Evolutionary conservation across 2,888 invertebrate genomes (phyloP).

Genomic region (Aphidius colemani): DNA sequence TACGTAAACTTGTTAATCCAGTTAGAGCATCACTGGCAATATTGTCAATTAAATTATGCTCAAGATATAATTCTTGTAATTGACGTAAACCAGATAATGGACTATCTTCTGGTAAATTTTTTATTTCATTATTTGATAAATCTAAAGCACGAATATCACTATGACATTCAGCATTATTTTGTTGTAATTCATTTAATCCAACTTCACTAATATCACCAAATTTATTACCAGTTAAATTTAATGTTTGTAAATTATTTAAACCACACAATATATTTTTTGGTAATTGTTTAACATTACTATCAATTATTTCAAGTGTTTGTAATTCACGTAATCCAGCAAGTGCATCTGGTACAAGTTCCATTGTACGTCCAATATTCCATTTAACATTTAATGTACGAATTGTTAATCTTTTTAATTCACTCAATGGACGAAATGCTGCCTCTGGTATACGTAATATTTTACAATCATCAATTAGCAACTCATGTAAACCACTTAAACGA

Average conservation of each 20-base stretch:
- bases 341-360: constrained; percentile 74
- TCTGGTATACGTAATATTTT: constrained; percentile 78
- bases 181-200: constrained; percentile 65
- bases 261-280: constrained; percentile 82
- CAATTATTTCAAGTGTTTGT: constrained; percentile 77
- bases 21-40: constrained; percentile 79
- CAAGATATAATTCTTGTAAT: constrained; percentile 78
- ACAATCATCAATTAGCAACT: constrained; percentile 77
- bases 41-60: constrained; percentile 82
- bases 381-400: constrained; percentile 80
- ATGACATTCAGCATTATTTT: constrained; percentile 62
- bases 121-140: constrained; percentile 80
- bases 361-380: constrained; percentile 75
- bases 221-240: constrained; percentile 85
- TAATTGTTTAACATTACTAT: constrained; percentile 81
- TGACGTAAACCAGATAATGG: constrained; percentile 77
- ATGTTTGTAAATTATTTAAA: constrained; percentile 76
- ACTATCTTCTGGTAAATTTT: constrained; percentile 73
- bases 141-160: constrained; percentile 78
- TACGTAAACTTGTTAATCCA: constrained; percentile 77
- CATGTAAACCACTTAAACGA: constrained; percentile 74
- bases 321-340: constrained; percentile 80
- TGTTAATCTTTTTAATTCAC: constrained; percentile 77
- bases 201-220: constrained; percentile 78
- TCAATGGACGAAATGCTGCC: constrained; percentile 79